Evolutionary conservation across 2,113 vertebrate genomes (phyloP).

Genomic region (Caretta caretta): DNA sequence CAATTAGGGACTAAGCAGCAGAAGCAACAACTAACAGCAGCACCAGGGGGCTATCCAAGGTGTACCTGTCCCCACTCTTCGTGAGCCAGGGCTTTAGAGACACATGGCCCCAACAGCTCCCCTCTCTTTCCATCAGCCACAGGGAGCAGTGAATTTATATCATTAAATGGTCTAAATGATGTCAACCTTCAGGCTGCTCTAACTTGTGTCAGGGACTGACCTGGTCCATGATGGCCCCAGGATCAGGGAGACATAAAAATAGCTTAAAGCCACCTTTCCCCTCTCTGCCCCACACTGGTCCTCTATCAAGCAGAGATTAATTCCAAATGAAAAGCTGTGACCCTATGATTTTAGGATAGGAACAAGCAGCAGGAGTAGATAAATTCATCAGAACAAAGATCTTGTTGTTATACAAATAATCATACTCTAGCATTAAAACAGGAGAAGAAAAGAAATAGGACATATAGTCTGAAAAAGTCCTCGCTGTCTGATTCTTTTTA

Average conservation of each 20-base stretch:
- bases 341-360: not conserved
- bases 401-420: not conserved
- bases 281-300: not conserved
- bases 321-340: not conserved
- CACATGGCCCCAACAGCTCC: not conserved
- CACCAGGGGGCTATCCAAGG: not conserved
- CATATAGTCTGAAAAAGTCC: not conserved
- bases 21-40: not conserved
- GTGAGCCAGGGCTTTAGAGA: not conserved
- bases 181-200: not conserved
- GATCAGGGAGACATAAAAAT: not conserved
- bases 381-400: not conserved
- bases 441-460: not conserved
- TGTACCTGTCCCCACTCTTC: rapidly evolving
- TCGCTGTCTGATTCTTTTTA: not conserved
- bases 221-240: not conserved
- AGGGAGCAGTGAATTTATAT: not conserved
- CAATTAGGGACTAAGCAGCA: not conserved
- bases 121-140: not conserved
- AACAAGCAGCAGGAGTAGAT: not conserved
- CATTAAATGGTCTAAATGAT: not conserved
- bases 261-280: not conserved
- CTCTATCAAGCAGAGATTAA: rapidly evolving
- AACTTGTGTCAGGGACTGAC: not conserved
- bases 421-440: not conserved